These are phyloP conservation scores for Tamandua tetradactyla DNA, from an alignment of 2,797 vertebrate genomes.

Conservation along the genomic window DNA sequence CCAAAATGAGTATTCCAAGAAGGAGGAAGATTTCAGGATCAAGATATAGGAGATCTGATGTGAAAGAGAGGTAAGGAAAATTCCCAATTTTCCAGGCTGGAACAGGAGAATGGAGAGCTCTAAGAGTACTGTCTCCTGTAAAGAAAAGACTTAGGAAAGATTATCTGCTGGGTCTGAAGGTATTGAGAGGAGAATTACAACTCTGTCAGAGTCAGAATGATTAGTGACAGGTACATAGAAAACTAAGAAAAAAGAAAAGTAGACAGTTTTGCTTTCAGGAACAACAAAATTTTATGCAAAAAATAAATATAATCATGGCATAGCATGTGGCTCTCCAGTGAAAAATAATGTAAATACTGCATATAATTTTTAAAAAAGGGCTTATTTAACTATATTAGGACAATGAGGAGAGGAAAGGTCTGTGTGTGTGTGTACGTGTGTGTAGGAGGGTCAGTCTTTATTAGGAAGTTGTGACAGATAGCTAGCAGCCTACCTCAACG, in stretches of 20 bases:
- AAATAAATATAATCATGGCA: slow-evolving; percentile 14
- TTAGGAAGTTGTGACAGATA: neutral
- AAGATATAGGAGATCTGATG: neutral
- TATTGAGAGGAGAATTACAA: neutral
- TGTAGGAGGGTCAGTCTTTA: neutral
- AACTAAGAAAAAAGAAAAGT: slow-evolving; percentile 10
- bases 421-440: neutral
- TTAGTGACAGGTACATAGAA: neutral
- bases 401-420: neutral
- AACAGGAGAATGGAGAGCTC: neutral
- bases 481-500: neutral
- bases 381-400: neutral
- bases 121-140: neutral
- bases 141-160: neutral
- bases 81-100: neutral
- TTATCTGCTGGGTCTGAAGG: neutral
- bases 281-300: slow-evolving; percentile 13
- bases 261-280: neutral
- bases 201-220: neutral
- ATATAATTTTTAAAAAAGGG: neutral
- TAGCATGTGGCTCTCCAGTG: neutral
- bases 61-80: neutral
- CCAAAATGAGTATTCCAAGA: neutral
- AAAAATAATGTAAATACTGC: neutral
- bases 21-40: neutral